Evolutionary conservation across 2,888 invertebrate genomes (phyloP), one percentile per base, ranked within the genome.

Genomic region (Stenolophus ochropezus): DNA sequence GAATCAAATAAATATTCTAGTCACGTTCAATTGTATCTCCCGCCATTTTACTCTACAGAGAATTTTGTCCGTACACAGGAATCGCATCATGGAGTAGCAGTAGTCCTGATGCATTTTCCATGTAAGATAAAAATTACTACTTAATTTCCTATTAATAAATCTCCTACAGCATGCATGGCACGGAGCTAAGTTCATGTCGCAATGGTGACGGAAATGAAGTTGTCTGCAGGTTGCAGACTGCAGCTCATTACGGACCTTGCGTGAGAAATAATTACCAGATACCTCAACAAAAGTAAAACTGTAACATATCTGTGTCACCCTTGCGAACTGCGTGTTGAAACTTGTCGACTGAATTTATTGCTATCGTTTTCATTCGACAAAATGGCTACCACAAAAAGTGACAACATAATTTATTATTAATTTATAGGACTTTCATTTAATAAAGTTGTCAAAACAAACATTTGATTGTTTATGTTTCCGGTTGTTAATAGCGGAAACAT

Each of bases 221-320:
- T 69, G 8, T 11, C n/a, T 23, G 53, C 58, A 20, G 14, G 23
- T 25, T 23, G 61, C 53, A 49, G 49, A 6, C 14, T n/a, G n/a
- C 65, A 61, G 61, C 61, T 69, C 65, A 69, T 69, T 69, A 69
- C 8, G 42, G 65, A 69, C 65, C 65, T 69, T 18, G 65, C 65
- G 65, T 69, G 65, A 69, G 65, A 1, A 58, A 27, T 69, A 69
- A 33, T 6, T 69, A 61, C 5, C 27, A 21, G 61, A 61, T 61
- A 69, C 33, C 27, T 16, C 33, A 33, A 33, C 65, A 69, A 69
- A 69, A 69, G 65, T 69, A 69, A 69, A 69, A 69, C 27, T 69
- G 65, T 33, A 18, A 18, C 65, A 69, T 69, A 33, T 69, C 65
- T 69, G 65, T 69, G 65, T 69, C 65, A 69, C 18, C 65, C 65